Percentiles rank a stretch among this genome's conserved stretches.
These are phyloP conservation scores for Plecotus auritus DNA, from an alignment of 2,113 vertebrate species.

Conservation along the genomic window DNA sequence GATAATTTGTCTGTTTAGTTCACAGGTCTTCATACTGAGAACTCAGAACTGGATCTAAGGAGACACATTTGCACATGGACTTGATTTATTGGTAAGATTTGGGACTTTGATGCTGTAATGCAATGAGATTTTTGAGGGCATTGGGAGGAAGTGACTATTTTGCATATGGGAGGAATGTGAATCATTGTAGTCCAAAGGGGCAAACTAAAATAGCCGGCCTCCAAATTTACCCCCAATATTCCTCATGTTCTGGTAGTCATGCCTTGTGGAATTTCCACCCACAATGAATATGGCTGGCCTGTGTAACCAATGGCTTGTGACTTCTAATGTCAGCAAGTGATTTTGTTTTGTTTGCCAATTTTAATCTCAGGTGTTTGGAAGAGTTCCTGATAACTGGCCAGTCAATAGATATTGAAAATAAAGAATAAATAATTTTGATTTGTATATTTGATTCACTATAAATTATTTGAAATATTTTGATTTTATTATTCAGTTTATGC, in stretches of 20 bases:
- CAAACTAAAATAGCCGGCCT: not conserved
- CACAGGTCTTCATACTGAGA: not conserved
- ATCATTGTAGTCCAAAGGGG: not conserved
- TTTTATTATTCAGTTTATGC: not conserved
- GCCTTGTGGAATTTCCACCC: not conserved
- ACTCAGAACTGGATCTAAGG: not conserved
- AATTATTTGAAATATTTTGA: not conserved
- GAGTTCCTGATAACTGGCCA: not conserved
- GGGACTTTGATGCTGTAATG: not conserved
- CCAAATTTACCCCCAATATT: not conserved
- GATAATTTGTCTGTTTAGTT: not conserved
- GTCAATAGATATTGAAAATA: not conserved
- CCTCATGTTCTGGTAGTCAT: not conserved
- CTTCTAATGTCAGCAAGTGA: not conserved
- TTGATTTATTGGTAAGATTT: not conserved
- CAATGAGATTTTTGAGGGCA: not conserved
- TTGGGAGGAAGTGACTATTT: not conserved
- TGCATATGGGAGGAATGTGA: not conserved
- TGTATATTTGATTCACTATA: not conserved
- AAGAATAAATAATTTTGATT: not conserved
- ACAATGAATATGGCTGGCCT: not conserved
- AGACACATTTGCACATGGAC: not conserved
- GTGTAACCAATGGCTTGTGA: not conserved
- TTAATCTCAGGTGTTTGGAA: not conserved
- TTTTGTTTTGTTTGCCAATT: not conserved